Evolutionary conservation across 2,113 vertebrate species (phyloP), one percentile per base, ranked within the genome.

Genomic region (Ophthalmolycus amberensis): DNA sequence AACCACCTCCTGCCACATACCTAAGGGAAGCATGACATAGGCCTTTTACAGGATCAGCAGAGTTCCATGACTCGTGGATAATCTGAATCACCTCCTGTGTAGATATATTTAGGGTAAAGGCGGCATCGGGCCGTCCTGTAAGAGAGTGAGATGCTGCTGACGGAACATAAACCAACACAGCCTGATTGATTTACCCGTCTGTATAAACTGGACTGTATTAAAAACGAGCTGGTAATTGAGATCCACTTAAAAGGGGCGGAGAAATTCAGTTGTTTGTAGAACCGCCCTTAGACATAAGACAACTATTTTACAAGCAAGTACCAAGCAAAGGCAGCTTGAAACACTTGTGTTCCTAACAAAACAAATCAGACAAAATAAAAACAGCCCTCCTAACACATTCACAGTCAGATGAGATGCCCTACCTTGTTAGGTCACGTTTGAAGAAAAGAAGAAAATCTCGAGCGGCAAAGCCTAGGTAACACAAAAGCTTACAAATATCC

Each of bases 31-130:
- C 25, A 34, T 52, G 22, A 48, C 69, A 69, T 38, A 42, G 32
- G 37, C 38, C 37, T 54, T 81, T 81, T 48, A 78, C 38, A 76
- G 25, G 40, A 79, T 71, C 50, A 80, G 58, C 16, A 68, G 15
- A 67, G 38, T 54, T 58, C 42, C 37, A 77, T 52, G 27, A 71
- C 60, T 79, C 16, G 44, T 10, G 6, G 6, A 62, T 71, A 46
- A 48, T 79, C 54, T 62, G n/a, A 74, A 32, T 64, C 44, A 34
- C 32, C 42, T 44, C 11, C 32, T 29, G 42, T 37, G 29, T 16
- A 2, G 15, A n/a, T 64, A n/a, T 54, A 18, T 48, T 20, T 20
- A 37, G 7, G 9, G 22, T 69, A 42, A 70, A 77, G 4, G 46
- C 54, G 62, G 18, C 34, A 44, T 54, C 9, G 68, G 6, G 5